These are phyloP conservation scores for Leptinotarsa haldemani DNA, from an alignment of 2,888 invertebrate species.

Conservation along the genomic window DNA sequence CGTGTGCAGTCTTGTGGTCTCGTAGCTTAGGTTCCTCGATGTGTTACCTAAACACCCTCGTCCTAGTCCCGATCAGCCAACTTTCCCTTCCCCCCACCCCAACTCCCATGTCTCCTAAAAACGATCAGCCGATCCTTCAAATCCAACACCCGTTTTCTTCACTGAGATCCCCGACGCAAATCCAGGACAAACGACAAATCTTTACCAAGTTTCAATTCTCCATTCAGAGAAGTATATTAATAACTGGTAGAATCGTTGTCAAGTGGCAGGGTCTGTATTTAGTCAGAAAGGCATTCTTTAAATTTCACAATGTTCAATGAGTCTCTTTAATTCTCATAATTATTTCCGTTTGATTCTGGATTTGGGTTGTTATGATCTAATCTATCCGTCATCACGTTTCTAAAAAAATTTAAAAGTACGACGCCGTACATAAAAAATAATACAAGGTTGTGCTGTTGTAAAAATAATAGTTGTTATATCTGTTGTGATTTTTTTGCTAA, in stretches of 20 bases:
- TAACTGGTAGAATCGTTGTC: not conserved
- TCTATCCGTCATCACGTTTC: constrained; percentile 52
- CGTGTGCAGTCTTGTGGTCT: constrained; percentile 65
- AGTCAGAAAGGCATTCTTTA: not conserved
- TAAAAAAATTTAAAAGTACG: constrained; percentile 60
- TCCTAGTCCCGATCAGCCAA: constrained; percentile 66
- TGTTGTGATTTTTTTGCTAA: constrained; percentile 67
- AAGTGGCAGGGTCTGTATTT: not conserved
- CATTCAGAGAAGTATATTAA: not conserved
- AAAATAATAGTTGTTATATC: constrained; percentile 67
- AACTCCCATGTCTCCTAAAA: constrained; percentile 29
- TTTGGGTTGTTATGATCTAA: constrained; percentile 20
- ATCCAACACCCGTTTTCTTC: constrained; percentile 31
- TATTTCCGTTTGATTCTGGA: not conserved
- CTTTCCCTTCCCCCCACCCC: constrained; percentile 39
- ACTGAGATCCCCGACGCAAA: constrained; percentile 22
- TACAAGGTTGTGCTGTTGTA: constrained; percentile 68
- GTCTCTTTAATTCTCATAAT: too few species aligned
- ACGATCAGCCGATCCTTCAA: constrained; percentile 49
- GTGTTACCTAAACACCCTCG: constrained; percentile 70
- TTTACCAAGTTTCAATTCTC: not conserved
- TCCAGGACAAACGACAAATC: not conserved
- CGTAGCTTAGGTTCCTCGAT: constrained; percentile 69
- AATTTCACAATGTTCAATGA: too few species aligned
- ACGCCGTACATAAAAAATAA: constrained; percentile 62